Evolutionary conservation across 2,797 vertebrate species (phyloP), one percentile per base, ranked within the genome.

Genomic region (Alosa sapidissima): DNA sequence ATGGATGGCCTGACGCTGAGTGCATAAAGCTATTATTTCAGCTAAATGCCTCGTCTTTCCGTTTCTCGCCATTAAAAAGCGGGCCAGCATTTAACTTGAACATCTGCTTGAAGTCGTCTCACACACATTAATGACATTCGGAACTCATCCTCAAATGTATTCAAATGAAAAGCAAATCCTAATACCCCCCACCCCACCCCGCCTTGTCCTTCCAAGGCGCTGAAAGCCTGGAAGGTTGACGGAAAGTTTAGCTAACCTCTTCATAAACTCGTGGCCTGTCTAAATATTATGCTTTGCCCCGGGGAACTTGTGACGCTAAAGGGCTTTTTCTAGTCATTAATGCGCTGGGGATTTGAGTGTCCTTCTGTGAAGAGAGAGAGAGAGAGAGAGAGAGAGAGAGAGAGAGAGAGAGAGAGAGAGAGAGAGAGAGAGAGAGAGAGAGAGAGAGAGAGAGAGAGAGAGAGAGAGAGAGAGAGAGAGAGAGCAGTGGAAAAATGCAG

Each of bases 231-330:
- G 82, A 55, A 83, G n/a, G 68, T 24, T 75, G 85, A 60, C 86
- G 82, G 78, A 87, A 88, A 88, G 83, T 91, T 91, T 88, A 88
- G 86, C 45, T 89, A 84, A 85, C 86, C 87, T 89, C 84, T 89
- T 89, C 58, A 87, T 88, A 87, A 90, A 87, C 87, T 87, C 55
- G 49, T 41, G 51, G 78, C 88, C 89, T 87, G 88, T 92, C 88
- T 90, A 91, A 90, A 91, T 91, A 91, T 91, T 89, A 89, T 87
- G 72, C 85, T 88, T 86, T 88, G 62, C 81, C 84, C 84, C 41
- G 21, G 68, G 81, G 86, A n/a, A 83, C 86, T 47, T 60, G 82
- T 88, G 82, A 84, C 86, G 85, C 85, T 41, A 33, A 65, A 13
- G 55, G 58, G 72, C 13, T 78, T 47, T 78, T 47, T 78, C 36